Percentiles rank a stretch among this genome's conserved stretches.
phyloP scores from a whole-genome alignment of 2,888 invertebrate species.

The Platypus cylindrus region DNA sequence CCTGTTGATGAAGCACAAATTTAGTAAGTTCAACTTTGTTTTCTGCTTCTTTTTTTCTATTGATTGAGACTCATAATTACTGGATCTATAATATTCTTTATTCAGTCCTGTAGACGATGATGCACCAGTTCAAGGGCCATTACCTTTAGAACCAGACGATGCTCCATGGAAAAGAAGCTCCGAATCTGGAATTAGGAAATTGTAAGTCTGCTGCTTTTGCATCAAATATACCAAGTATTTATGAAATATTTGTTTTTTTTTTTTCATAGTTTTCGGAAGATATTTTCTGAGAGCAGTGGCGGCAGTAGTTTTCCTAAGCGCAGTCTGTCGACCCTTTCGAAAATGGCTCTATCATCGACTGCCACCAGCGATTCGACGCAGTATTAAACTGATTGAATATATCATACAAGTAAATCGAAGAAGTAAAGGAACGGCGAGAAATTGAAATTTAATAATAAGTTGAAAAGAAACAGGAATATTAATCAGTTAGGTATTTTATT shows the following conservation, averaged over 20 bases:
- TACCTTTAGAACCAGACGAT: constrained; percentile 94
- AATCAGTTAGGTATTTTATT: no score
- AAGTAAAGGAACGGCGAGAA: constrained; percentile 6
- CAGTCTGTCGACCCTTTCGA: constrained; percentile 65
- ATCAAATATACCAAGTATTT: neutral
- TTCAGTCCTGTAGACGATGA: constrained; percentile 53
- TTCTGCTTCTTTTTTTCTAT: constrained; percentile 2
- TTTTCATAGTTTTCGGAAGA: constrained; percentile 68
- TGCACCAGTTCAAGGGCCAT: constrained; percentile 89
- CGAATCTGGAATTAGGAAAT: constrained; percentile 81
- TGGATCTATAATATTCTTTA: constrained; percentile 1
- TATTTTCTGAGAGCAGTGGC: constrained; percentile 70
- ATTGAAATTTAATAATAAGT: constrained; percentile 3
- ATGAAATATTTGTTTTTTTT: no score
- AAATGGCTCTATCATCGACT: constrained; percentile 49
- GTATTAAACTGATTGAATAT: constrained; percentile 22
- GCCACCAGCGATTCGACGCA: constrained; percentile 31
- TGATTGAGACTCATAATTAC: neutral
- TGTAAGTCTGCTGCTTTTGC: constrained; percentile 48
- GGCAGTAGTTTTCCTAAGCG: constrained; percentile 67
- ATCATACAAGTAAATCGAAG: no score
- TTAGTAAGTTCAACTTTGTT: constrained; percentile 11
- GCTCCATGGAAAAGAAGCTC: constrained; percentile 82
- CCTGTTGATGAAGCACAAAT: constrained; percentile 10
- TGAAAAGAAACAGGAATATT: no score